Evolutionary conservation across 2,888 invertebrate species (phyloP).

Genomic region (Agrochola lota): DNA sequence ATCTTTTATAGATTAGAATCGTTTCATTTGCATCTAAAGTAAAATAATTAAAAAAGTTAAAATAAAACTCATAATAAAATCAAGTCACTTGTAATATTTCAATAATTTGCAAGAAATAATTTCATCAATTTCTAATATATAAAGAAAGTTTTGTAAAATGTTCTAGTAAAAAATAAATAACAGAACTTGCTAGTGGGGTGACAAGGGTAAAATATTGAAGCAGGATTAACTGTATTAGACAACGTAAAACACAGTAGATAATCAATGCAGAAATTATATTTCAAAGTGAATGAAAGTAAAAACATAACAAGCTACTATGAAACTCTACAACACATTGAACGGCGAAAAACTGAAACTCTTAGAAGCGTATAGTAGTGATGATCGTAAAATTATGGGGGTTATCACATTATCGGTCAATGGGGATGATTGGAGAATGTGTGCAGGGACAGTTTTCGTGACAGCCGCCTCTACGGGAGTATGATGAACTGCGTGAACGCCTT

Average conservation of each 20-base stretch:
- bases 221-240: neutral
- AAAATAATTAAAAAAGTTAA: neutral
- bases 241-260: neutral
- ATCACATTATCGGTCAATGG: constrained; percentile 54
- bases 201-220: neutral
- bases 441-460: constrained; percentile 97
- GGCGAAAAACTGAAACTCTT: neutral
- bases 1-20: neutral
- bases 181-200: neutral
- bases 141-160: neutral
- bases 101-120: neutral
- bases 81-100: neutral
- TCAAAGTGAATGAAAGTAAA: neutral
- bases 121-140: neutral
- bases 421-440: constrained; percentile 79
- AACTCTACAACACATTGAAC: neutral
- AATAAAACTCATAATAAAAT: neutral
- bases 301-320: neutral
- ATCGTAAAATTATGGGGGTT: constrained; percentile 31
- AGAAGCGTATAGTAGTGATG: constrained; percentile 5
- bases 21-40: neutral
- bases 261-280: neutral
- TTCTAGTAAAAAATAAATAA: neutral
- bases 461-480: constrained; percentile 98
- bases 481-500: constrained; percentile 98